Conservation (phyloP, 2,113 vertebrate species). For the Callipepla squamata region DNA sequence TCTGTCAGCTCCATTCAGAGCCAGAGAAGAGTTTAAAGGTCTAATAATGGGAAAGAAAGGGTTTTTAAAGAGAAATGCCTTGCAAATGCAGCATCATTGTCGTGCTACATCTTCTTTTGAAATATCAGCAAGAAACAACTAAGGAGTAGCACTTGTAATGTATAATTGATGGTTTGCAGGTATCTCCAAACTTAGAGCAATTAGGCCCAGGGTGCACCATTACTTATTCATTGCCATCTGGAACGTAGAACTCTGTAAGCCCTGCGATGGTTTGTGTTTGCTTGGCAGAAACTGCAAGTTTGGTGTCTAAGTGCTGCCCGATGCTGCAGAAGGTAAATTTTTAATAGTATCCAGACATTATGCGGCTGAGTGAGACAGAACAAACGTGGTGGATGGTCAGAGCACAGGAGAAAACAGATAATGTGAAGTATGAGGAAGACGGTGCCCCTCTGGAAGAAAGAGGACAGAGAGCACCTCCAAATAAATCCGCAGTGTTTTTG, state of each 20-base stretch:
- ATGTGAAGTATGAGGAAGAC: not conserved
- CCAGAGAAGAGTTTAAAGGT: not conserved
- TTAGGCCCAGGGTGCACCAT: constrained; percentile 56
- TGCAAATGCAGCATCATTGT: constrained; percentile 17
- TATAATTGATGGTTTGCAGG: constrained; percentile 70
- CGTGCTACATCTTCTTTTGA: constrained; percentile 58
- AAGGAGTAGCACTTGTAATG: constrained; percentile 62
- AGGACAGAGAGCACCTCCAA: not conserved
- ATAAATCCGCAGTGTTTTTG: not conserved
- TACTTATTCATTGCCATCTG: constrained; percentile 73
- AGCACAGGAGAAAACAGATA: not conserved
- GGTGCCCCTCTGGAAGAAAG: not conserved
- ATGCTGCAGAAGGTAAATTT: constrained; percentile 71
- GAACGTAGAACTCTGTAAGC: constrained; percentile 53
- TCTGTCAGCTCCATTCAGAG: not conserved
- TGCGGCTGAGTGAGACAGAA: constrained; percentile 13
- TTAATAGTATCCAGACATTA: constrained; percentile 56
- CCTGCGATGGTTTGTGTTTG: constrained; percentile 57
- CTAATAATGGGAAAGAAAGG: not conserved
- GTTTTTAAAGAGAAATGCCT: constrained; percentile 49
- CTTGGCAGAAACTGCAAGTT: constrained; percentile 63
- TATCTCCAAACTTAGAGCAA: constrained; percentile 67
- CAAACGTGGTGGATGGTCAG: not conserved
- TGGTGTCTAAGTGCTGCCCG: constrained; percentile 43
- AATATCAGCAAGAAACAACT: constrained; percentile 68